Percentiles rank a stretch among this genome's conserved stretches.
phyloP scores from a whole-genome alignment of 2,797 vertebrate genomes.

The Peromyscus attwateri region DNA sequence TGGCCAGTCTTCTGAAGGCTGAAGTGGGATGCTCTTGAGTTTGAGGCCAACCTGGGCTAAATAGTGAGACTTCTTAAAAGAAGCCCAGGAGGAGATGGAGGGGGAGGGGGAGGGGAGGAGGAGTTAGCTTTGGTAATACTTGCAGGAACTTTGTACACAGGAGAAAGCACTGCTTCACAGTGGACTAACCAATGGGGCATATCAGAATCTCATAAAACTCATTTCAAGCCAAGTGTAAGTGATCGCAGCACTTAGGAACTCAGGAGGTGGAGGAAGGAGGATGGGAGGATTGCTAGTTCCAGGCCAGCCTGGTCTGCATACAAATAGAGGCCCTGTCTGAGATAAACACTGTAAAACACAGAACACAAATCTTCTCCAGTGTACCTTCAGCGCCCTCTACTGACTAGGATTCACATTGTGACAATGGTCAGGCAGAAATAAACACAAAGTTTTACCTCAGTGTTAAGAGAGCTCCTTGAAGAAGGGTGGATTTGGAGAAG shows the following conservation, averaged over 20 bases:
- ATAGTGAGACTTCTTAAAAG: background rate
- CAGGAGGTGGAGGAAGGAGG: background rate
- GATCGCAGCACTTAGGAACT: background rate
- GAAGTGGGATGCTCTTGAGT: background rate
- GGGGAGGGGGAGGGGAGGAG: background rate
- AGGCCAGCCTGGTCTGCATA: background rate
- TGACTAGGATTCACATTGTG: background rate
- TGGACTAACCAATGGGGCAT: background rate
- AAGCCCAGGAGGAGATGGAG: background rate
- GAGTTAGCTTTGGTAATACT: background rate
- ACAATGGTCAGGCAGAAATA: background rate
- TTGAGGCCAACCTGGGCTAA: background rate
- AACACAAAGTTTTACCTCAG: background rate
- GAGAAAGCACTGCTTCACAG: background rate
- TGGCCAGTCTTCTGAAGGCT: background rate
- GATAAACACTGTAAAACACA: background rate
- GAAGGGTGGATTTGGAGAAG: constrained; percentile 4
- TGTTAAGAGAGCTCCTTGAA: background rate
- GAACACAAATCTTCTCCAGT: background rate
- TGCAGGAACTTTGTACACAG: background rate
- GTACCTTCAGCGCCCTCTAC: background rate
- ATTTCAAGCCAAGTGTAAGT: background rate
- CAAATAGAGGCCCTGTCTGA: background rate
- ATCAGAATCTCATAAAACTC: background rate
- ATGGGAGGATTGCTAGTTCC: background rate